Percentiles rank a stretch among this genome's conserved stretches.
phyloP scores from a whole-genome alignment of 1,140 invertebrate genomes.

The Nymphalis io region DNA sequence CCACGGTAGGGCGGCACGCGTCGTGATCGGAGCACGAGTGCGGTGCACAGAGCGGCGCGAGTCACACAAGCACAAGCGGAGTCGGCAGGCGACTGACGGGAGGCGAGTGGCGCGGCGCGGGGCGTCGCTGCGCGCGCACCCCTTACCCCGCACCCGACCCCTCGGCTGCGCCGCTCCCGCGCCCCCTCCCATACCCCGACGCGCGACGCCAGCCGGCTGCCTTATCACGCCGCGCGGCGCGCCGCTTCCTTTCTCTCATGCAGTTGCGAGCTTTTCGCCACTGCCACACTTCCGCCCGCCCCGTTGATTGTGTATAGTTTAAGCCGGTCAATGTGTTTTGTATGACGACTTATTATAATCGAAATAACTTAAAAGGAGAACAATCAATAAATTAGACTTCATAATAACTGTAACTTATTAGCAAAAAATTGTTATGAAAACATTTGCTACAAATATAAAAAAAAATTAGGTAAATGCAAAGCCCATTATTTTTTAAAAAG shows the following conservation, averaged over 20 bases:
- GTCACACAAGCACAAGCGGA: slow-evolving; percentile 79
- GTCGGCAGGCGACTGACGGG: slow-evolving; percentile 76
- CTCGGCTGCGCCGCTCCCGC: slow-evolving; percentile 47
- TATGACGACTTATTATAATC: background rate
- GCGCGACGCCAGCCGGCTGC: slow-evolving; percentile 61
- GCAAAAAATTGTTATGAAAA: background rate
- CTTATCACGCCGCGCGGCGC: slow-evolving; percentile 77
- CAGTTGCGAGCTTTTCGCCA: slow-evolving; percentile 79
- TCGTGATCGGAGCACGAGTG: slow-evolving; percentile 78
- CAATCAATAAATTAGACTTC: background rate
- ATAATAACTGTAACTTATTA: background rate
- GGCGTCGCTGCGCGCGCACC: slow-evolving; percentile 67
- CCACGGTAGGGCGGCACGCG: slow-evolving; percentile 76
- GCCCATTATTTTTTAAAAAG: background rate
- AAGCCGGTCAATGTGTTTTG: slow-evolving; percentile 61
- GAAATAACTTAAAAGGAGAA: background rate
- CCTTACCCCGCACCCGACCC: slow-evolving; percentile 48
- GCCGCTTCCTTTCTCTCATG: slow-evolving; percentile 79
- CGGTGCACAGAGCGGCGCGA: slow-evolving; percentile 77
- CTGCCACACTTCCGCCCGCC: slow-evolving; percentile 77
- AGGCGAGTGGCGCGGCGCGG: slow-evolving; percentile 63
- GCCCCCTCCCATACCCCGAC: slow-evolving; percentile 44
- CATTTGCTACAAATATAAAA: background rate
- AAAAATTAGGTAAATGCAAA: background rate
- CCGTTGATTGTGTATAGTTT: slow-evolving; percentile 70